phyloP scores from a whole-genome alignment of 1,140 invertebrate species.

The Tribolium castaneum region DNA sequence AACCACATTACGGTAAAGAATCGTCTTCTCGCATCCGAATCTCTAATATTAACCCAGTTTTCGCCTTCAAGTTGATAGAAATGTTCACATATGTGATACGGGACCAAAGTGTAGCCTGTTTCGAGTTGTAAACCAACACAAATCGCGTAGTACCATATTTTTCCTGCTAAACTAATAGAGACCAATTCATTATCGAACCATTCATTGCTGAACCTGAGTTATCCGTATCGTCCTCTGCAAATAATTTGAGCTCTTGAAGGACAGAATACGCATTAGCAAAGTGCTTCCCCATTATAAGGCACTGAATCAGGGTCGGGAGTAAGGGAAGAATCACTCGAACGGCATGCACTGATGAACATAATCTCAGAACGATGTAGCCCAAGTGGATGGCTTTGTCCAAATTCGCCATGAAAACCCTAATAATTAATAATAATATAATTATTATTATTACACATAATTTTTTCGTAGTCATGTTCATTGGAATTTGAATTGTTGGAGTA shows the following conservation, averaged over 20 bases:
- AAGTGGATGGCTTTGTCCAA: constrained; percentile 61
- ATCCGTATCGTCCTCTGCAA: constrained; percentile 63
- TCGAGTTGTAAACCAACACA: constrained; percentile 66
- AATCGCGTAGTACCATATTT: constrained; percentile 66
- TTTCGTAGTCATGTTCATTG: too few relatives aligned
- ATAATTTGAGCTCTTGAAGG: constrained; percentile 64
- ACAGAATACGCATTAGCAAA: constrained; percentile 61
- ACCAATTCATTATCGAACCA: too few relatives aligned
- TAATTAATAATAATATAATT: too few relatives aligned
- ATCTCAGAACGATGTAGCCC: constrained; percentile 62
- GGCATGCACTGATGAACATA: constrained; percentile 62
- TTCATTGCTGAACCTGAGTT: constrained; percentile 60
- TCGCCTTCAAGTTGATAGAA: constrained; percentile 64
- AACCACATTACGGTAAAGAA: constrained; percentile 65
- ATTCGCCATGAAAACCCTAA: constrained; percentile 58
- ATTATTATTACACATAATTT: too few relatives aligned
- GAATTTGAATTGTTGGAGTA: too few relatives aligned
- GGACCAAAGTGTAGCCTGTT: constrained; percentile 62
- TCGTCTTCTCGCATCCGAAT: constrained; percentile 63
- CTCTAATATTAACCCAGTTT: constrained; percentile 57
- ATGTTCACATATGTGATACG: constrained; percentile 56
- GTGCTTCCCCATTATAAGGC: constrained; percentile 61
- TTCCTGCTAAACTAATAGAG: constrained; percentile 46
- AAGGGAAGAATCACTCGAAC: constrained; percentile 59
- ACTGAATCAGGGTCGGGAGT: constrained; percentile 63